Evolutionary conservation across 2,113 vertebrate species (phyloP), one percentile per base, ranked within the genome.

Genomic region (Isichthys henryi): DNA sequence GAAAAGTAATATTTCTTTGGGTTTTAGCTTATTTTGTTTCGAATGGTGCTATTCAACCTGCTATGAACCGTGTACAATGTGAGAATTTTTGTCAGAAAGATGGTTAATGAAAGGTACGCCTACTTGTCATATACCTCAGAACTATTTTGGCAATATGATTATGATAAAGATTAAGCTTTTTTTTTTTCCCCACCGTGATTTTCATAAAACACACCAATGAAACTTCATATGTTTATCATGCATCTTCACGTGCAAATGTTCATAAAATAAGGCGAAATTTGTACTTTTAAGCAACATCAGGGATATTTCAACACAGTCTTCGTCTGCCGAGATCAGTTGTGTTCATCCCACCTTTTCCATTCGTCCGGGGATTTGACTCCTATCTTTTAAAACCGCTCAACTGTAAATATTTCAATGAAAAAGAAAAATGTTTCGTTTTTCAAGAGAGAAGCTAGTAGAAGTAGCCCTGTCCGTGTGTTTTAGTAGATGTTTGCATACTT

Each of bases 111-210:
- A 97, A 96, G 96, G 96, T 96, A 96, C 96, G 96, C 96, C 96
- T 97, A 97, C 94, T 97, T 97, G 95, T 97, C 96, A 97, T 97
- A 98, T 99, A 99, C 98, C 98, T 99, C 98, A 99, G 96, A 97
- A 96, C 96, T 97, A 97, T 96, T 96, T 97, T 97, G 97, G 97
- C 98, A 99, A 97, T 98, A 98, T 97, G 96, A 96, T 95, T 94
- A 95, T 92, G 94, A 96, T 93, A 95, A 96, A 95, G 94, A 95
- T 95, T 95, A 48, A 95, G 92, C 93, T 92, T 93, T 96, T 88
- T 92, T 93, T 96, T 88, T 91, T 90, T 94, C 93, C 92, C 93
- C 94, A 90, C 92, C 96, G 95, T 95, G 95, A 94, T 93, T 92
- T 92, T 93, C 93, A 91, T 95, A 94, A 92, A 92, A 95, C 95